phyloP scores from a whole-genome alignment of 2,797 vertebrate genomes.

The Tachyglossus aculeatus region DNA sequence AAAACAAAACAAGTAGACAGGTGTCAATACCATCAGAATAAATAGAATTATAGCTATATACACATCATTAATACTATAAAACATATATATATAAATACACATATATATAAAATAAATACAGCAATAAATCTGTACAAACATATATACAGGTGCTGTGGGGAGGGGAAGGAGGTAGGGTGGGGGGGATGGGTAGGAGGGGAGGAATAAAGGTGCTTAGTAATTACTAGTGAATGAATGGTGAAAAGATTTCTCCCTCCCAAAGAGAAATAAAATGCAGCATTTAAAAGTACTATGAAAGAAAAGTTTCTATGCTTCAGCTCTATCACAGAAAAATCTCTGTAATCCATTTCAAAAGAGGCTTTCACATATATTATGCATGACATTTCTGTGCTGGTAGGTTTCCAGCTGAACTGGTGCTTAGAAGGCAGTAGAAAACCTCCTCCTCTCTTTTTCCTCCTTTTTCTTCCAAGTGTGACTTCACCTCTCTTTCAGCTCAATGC shows the following conservation, averaged over 20 bases:
- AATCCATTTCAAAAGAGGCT: constrained; percentile 49
- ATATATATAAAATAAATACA: too few relatives aligned
- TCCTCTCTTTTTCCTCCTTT: constrained; percentile 9
- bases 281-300: constrained; percentile 22
- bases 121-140: too few relatives aligned
- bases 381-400: constrained; percentile 48
- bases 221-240: too few relatives aligned
- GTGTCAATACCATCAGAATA: too few relatives aligned
- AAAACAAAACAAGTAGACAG: too few relatives aligned
- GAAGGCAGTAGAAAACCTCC: constrained; percentile 29
- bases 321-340: constrained; percentile 4
- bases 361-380: constrained; percentile 33
- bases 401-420: constrained; percentile 54
- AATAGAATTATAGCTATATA: too few relatives aligned
- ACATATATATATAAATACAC: too few relatives aligned
- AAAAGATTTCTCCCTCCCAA: background rate
- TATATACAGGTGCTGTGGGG: too few relatives aligned
- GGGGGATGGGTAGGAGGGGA: background rate
- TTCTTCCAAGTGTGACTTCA: constrained; percentile 14
- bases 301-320: constrained; percentile 25
- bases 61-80: too few relatives aligned
- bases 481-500: background rate
- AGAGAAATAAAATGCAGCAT: constrained; percentile 13
- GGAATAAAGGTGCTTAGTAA: rapidly evolving
- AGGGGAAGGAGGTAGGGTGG: too few relatives aligned